phyloP scores from a whole-genome alignment of 1,140 invertebrate genomes.

The Aphelinus certus region DNA sequence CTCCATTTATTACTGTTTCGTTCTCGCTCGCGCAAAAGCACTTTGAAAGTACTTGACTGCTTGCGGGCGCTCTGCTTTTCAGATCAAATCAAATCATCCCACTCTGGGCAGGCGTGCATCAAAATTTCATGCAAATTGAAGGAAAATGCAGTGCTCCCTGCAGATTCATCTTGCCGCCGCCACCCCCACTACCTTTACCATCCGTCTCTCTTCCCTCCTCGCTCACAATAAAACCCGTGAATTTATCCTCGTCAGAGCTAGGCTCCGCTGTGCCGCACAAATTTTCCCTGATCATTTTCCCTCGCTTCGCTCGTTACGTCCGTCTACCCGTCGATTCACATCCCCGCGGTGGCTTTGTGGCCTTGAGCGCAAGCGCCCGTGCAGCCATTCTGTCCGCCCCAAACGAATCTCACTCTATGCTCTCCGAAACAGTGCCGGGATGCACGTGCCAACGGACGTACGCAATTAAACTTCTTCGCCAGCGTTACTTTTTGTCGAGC shows the following conservation, averaged over 20 bases:
- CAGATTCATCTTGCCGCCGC: too few species aligned
- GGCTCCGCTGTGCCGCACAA: not conserved
- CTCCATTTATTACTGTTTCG: slow-evolving; percentile 32
- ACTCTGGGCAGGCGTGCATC: not conserved
- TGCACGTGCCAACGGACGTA: not conserved
- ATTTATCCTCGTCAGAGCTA: slow-evolving; percentile 16
- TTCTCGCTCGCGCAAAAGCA: slow-evolving; percentile 1
- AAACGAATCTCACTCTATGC: slow-evolving; percentile 19
- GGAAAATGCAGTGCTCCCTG: slow-evolving; percentile 22
- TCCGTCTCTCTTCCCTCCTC: not conserved
- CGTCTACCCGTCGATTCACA: slow-evolving; percentile 14
- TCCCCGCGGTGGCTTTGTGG: slow-evolving; percentile 7
- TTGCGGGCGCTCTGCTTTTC: not conserved
- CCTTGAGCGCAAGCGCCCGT: not conserved
- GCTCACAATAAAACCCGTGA: slow-evolving; percentile 25
- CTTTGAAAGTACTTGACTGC: slow-evolving; percentile 22
- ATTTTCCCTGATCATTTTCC: slow-evolving; percentile 27
- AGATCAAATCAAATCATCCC: slow-evolving; percentile 31
- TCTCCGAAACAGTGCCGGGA: slow-evolving; percentile 10
- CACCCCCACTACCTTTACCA: not conserved
- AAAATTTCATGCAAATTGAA: slow-evolving; percentile 40
- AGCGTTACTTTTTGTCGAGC: too few species aligned
- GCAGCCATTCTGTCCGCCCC: slow-evolving; percentile 15
- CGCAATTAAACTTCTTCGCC: too few species aligned
- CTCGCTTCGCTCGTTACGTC: slow-evolving; percentile 1